A percentile compares a stretch with the other conserved stretches of the same genome.
phyloP scores from a whole-genome alignment of 1,140 invertebrate genomes.

The Meloidogyne hapla region DNA sequence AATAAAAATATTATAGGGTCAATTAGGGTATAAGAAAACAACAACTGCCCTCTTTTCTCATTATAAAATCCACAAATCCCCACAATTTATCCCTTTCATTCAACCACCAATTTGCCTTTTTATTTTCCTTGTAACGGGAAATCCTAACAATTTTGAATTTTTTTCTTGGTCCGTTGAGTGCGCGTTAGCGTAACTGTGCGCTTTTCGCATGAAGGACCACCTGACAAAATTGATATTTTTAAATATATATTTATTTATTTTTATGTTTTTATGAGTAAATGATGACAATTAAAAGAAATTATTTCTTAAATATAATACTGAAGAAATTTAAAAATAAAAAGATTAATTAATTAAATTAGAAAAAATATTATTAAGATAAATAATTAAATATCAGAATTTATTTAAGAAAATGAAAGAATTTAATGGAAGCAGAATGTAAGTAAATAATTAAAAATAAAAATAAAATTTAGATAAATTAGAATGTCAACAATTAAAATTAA shows the following conservation, averaged over 20 bases:
- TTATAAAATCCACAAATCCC: neutral
- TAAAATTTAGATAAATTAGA: too few relatives aligned
- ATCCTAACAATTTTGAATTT: neutral
- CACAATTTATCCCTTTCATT: neutral
- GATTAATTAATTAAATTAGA: too few relatives aligned
- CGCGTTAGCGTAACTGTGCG: neutral
- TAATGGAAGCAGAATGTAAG: too few relatives aligned
- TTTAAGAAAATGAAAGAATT: too few relatives aligned
- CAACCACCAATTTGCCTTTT: neutral
- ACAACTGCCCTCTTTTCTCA: neutral
- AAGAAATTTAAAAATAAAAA: too few relatives aligned
- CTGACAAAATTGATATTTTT: neutral
- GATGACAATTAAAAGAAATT: too few relatives aligned
- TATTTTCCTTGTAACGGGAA: neutral
- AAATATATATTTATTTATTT: neutral
- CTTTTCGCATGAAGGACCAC: neutral
- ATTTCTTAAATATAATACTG: too few relatives aligned
- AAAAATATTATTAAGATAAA: too few relatives aligned
- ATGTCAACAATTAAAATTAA: too few relatives aligned
- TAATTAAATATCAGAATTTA: too few relatives aligned
- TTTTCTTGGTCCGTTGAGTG: neutral
- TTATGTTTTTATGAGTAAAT: too few relatives aligned
- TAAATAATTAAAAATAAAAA: too few relatives aligned
- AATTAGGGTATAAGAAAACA: neutral
- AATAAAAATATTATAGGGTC: neutral